Percentiles rank a stretch among this genome's conserved stretches.
Conservation (phyloP, 2,888 invertebrate genomes). For the Volucella zonaria region DNA sequence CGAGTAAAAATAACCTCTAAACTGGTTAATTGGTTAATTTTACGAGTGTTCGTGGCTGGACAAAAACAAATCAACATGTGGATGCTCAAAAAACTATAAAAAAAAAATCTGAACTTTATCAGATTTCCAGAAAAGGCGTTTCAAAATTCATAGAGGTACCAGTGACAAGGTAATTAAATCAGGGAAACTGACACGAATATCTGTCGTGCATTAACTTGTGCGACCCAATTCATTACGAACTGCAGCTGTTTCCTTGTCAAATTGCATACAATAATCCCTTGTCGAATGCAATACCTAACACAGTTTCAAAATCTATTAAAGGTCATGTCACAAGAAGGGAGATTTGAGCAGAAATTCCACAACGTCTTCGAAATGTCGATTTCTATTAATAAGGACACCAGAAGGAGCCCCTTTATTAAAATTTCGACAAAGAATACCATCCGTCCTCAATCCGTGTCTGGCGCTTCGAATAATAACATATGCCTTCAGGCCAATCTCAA, state of each 20-base stretch:
- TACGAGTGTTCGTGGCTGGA: too few species aligned
- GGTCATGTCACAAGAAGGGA: background rate
- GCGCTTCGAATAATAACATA: slow-evolving; percentile 26
- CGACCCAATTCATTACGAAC: background rate
- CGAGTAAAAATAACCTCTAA: background rate
- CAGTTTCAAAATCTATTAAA: slow-evolving; percentile 22
- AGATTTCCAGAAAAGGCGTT: too few species aligned
- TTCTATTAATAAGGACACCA: slow-evolving; percentile 18
- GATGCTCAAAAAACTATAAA: too few species aligned
- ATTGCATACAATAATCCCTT: background rate
- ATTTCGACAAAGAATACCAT: slow-evolving; percentile 29
- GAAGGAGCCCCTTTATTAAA: slow-evolving; percentile 43
- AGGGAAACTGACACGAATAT: too few species aligned
- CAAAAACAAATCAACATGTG: too few species aligned
- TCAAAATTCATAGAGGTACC: too few species aligned
- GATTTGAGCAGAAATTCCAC: background rate
- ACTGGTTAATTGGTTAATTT: slow-evolving; percentile 9
- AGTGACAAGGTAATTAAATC: too few species aligned
- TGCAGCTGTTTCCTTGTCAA: slow-evolving; percentile 9
- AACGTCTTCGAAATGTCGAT: background rate
- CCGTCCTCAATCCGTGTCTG: slow-evolving; percentile 20
- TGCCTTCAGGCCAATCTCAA: background rate
- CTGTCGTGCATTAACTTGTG: too few species aligned
- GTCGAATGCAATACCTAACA: slow-evolving; percentile 4
- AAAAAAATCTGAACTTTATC: too few species aligned